Evolutionary conservation across 1,140 invertebrate species (phyloP), one percentile per base, ranked within the genome.

Genomic region (Drosophila lacteicornis): DNA sequence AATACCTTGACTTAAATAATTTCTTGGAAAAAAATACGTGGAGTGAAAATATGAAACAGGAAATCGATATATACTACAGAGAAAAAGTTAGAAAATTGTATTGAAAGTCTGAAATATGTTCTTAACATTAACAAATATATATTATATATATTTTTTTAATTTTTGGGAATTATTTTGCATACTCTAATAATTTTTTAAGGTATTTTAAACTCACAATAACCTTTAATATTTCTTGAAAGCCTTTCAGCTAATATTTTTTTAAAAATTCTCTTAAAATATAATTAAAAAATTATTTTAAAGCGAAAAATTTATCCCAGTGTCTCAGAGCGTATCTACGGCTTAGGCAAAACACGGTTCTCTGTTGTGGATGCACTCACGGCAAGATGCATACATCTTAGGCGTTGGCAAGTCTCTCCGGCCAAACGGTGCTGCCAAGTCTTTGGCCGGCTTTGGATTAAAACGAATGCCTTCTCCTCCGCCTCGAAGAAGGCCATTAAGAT

Each of bases 361-460:
- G 17, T 61, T 65, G 30, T 50, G 17, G 59, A 45, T 63, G 59
- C 60, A 56, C 30, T 47, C 43, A 30, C 33, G 47, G 46, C 30
- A 27, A 1, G 19, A 36, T 79, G 61, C 51, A 79, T 67, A 67
- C 49, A 57, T 74, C 49, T 55, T 49, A 43, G 65, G 40, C 55
- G 55, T 59, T 79, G 68, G 60, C 51, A 56, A 43, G 38, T 65
- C 38, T 49, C 46, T n/a, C 19, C n/a, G 38, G 19, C 25, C 27
- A 33, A 38, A 25, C 17, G 33, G 2, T 45, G 25, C 27, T 38
- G 67, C 67, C 62, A 70, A 70, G 43, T 71, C 46, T 53, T 56
- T 22, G 42, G 27, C 33, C 33, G 57, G 22, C 25, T 38, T 17
- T 22, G 30, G 70, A 80, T 75, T 49, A 47, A 42, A 73, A 59